Percentiles rank a stretch among this genome's conserved stretches.
Evolutionary conservation across 1,140 invertebrate genomes (phyloP).

Genomic region (Panagrolaimus sp.): DNA sequence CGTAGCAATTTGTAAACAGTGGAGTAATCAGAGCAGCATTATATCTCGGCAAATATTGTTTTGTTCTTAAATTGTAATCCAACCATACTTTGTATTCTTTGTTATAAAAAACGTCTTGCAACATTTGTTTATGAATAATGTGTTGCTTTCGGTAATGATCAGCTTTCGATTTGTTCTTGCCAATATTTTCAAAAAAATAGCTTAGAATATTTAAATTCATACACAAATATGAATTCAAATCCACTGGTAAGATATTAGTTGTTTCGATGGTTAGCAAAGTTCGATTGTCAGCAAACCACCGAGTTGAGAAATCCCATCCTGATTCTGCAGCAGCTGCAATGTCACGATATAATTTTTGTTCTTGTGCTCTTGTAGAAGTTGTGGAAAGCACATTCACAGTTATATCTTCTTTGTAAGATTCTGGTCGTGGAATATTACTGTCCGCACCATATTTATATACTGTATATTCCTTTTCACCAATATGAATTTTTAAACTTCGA

Average conservation of each 20-base stretch:
- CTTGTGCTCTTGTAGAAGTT: not conserved
- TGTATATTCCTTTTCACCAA: not conserved
- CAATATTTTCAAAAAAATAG: slow-evolving; percentile 48
- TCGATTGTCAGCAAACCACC: slow-evolving; percentile 71
- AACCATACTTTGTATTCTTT: slow-evolving; percentile 76
- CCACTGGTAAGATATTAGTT: slow-evolving; percentile 70
- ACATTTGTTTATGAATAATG: slow-evolving; percentile 67
- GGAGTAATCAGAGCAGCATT: slow-evolving; percentile 77
- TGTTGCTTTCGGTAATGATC: slow-evolving; percentile 66
- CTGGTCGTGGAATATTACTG: slow-evolving; percentile 64
- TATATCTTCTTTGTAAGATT: slow-evolving; percentile 46
- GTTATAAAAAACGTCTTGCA: slow-evolving; percentile 75
- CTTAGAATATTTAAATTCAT: slow-evolving; percentile 64
- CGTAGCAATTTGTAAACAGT: slow-evolving; percentile 68
- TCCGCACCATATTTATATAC: slow-evolving; percentile 55
- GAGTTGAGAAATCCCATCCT: slow-evolving; percentile 86
- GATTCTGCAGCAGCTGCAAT: slow-evolving; percentile 81
- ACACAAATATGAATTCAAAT: slow-evolving; percentile 73
- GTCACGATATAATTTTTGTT: slow-evolving; percentile 67
- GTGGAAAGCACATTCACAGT: not conserved
- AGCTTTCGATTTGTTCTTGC: slow-evolving; percentile 49
- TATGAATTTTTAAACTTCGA: slow-evolving; percentile 50
- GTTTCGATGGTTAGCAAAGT: slow-evolving; percentile 32
- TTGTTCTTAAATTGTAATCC: slow-evolving; percentile 71
- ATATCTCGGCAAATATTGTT: slow-evolving; percentile 69